These are phyloP conservation scores for Peromyscus eremicus DNA, from an alignment of 2,797 vertebrate genomes.

Conservation along the genomic window DNA sequence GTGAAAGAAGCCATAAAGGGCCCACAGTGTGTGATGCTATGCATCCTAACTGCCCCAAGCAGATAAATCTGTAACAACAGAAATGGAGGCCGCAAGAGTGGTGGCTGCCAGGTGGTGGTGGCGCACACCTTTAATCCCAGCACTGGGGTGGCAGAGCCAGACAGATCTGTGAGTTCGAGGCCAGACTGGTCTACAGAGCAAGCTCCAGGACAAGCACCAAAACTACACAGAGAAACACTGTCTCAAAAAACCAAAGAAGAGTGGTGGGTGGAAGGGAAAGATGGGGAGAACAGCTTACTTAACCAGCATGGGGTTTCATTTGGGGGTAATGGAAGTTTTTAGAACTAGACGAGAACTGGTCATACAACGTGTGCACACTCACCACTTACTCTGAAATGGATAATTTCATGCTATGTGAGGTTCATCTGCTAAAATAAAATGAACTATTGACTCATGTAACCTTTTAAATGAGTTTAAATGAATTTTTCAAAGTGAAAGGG, in stretches of 20 bases:
- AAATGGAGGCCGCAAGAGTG: not conserved
- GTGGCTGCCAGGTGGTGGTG: no score
- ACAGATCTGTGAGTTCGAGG: no score
- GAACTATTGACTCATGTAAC: not conserved
- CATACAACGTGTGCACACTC: not conserved
- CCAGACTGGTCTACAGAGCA: no score
- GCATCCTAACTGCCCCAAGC: not conserved
- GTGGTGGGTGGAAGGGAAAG: not conserved
- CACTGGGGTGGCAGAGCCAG: no score
- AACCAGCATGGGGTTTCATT: no score
- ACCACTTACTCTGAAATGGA: not conserved
- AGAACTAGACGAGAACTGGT: not conserved
- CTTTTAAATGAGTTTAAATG: not conserved
- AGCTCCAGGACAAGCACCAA: no score
- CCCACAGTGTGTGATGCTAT: not conserved
- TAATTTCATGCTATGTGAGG: not conserved
- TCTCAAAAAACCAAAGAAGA: no score
- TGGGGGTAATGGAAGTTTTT: not conserved
- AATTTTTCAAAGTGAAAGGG: constrained; percentile 9
- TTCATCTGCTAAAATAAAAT: not conserved
- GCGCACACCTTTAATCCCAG: no score
- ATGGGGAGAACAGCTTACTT: not conserved
- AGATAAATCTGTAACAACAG: not conserved
- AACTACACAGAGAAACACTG: no score
- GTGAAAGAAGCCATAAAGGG: not conserved